Evolutionary conservation across 1,140 invertebrate species (phyloP).

Genomic region (Listronotus bonariensis): DNA sequence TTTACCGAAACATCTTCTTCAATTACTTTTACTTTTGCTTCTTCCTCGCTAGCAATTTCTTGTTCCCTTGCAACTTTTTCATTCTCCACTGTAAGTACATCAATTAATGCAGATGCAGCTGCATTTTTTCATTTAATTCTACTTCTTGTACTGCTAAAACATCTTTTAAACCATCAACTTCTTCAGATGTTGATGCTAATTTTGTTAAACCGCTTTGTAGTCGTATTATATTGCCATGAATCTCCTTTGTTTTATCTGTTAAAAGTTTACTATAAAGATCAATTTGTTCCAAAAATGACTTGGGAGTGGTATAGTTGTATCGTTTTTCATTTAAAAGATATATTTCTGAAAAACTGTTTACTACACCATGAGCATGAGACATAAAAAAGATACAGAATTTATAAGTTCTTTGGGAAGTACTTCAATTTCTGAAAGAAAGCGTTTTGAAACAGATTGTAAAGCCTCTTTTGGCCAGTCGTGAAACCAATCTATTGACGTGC

Average conservation of each 20-base stretch:
- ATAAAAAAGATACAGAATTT: conserved; percentile 82
- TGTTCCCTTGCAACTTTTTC: conserved; percentile 89
- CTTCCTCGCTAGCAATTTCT: conserved; percentile 80
- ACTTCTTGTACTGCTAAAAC: conserved; percentile 88
- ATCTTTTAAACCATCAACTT: conserved; percentile 59
- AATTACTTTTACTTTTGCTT: conserved; percentile 86
- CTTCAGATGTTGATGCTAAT: conserved; percentile 77
- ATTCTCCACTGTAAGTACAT: conserved; percentile 87
- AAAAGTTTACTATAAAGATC: conserved; percentile 84
- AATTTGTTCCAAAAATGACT: conserved; percentile 94
- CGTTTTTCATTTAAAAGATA: conserved; percentile 86
- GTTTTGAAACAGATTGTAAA: conserved; percentile 82
- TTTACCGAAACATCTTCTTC: conserved; percentile 85
- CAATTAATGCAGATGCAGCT: conserved; percentile 87
- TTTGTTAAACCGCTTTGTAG: conserved; percentile 89
- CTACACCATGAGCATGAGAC: conserved; percentile 86
- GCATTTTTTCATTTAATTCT: conserved; percentile 84
- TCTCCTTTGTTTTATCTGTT: conserved; percentile 74
- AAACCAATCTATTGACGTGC: conserved; percentile 94
- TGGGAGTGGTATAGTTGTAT: conserved; percentile 97
- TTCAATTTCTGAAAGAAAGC: conserved; percentile 79
- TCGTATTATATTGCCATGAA: conserved; percentile 77
- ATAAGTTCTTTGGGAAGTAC: conserved; percentile 66
- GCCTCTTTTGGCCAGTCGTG: conserved; percentile 95
- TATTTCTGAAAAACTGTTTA: conserved; percentile 82